Conservation (phyloP, 2,797 vertebrate species). For the Acanthurus tractus region DNA sequence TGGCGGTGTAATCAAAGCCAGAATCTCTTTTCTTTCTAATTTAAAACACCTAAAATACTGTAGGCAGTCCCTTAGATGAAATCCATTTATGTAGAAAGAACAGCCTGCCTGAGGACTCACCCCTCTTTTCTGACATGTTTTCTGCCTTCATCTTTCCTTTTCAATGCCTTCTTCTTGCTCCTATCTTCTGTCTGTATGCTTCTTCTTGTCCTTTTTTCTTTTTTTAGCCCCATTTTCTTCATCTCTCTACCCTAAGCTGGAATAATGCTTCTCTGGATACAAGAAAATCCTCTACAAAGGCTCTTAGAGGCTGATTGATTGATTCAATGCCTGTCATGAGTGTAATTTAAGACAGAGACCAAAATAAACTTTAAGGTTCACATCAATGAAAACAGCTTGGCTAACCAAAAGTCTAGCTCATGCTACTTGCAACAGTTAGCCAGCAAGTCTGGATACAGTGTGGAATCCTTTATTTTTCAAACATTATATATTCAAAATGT, state of each 20-base stretch:
- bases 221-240: neutral
- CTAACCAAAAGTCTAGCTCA: too few species aligned
- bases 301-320: too few species aligned
- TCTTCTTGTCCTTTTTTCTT: neutral
- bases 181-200: constrained; percentile 6
- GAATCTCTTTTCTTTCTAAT: constrained; percentile 59
- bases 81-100: constrained; percentile 52
- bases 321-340: too few species aligned
- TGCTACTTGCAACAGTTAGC: too few species aligned
- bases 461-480: too few species aligned
- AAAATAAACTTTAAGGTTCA: too few species aligned
- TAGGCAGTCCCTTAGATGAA: constrained; percentile 39
- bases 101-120: constrained; percentile 22
- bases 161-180: neutral
- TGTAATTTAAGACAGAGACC: too few species aligned
- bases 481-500: too few species aligned
- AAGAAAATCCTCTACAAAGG: too few species aligned
- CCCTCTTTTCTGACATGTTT: constrained; percentile 26
- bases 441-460: too few species aligned
- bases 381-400: too few species aligned
- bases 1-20: constrained; percentile 47
- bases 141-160: constrained; percentile 8
- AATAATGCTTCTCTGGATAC: neutral
- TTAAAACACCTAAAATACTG: constrained; percentile 56
- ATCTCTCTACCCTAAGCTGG: neutral